Base-by-base conservation (phyloP, 2,797 vertebrate genomes). In the Sebastes miniatus region DNA sequence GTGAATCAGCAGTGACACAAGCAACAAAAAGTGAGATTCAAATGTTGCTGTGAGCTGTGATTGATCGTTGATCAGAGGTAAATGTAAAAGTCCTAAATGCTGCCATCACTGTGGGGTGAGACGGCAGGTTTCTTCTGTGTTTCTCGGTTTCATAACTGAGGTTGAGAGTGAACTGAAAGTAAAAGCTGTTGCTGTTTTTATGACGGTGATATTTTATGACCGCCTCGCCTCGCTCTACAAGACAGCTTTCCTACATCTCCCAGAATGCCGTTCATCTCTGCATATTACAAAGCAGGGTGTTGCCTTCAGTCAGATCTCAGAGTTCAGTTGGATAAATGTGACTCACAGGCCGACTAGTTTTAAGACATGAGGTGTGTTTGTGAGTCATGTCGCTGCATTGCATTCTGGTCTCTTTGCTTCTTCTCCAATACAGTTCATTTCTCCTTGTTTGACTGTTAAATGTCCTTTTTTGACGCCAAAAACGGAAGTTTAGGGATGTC, bases 1-100 rank as follows among this genome's bases (percentile, higher is more conserved):
- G 36, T 13, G 36, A 39, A 0, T 39, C 36, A 13, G 36, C 36
- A 0, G 20, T 16, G 43, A 3, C 0, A 47, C n/a, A 54, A 54
- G 34, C 4, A 11, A 7, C 24, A 6, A 1, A 68, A 22, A 4
- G 9, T 52, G 16, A 50, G 25, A n/a, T 7, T 1, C 13, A 66
- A 9, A 27, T 18, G 8, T 18, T 22, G n/a, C n/a, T 10, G 3
- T 25, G 14, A 25, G 27, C 39, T 25, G 2, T 14, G 6, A 43
- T 27, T 25, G 47, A 58, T 58, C 16, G 2, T 2, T 3, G 11
- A 39, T 56, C 1, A 47, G 39, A 6, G 8, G 14, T 16, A 54
- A 34, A 50, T 16, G 70, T 61, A 4, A 14, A 2, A 20, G 20
- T 54, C 52, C 18, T 52, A 54, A 47, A 18, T 47, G 36, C 12